These are phyloP conservation scores for Linyphia triangularis DNA, from an alignment of 2,888 invertebrate species.

Conservation along the genomic window DNA sequence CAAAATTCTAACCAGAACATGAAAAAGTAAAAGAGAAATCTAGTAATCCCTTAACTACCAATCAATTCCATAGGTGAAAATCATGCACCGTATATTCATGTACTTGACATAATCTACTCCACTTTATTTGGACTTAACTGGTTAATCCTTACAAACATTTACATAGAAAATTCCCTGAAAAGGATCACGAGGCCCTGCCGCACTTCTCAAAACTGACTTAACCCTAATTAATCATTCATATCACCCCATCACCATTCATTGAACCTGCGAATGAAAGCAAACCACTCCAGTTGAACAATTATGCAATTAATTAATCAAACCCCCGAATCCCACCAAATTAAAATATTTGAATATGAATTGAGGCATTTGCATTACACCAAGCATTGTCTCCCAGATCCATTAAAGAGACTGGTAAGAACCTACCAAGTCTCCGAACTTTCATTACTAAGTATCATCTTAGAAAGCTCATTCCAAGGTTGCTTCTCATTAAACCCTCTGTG, in stretches of 20 bases:
- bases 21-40: too few relatives aligned
- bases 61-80: too few relatives aligned
- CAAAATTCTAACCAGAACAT: too few relatives aligned
- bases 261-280: neutral
- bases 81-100: too few relatives aligned
- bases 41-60: too few relatives aligned
- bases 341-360: conserved; percentile 18
- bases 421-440: conserved; percentile 24
- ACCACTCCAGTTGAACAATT: neutral
- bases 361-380: conserved; percentile 12
- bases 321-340: conserved; percentile 4
- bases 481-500: conserved; percentile 25
- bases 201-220: too few relatives aligned
- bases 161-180: too few relatives aligned
- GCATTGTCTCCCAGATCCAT: neutral
- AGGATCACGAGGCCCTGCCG: too few relatives aligned
- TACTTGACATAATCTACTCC: too few relatives aligned
- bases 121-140: too few relatives aligned
- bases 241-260: neutral
- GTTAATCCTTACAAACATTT: too few relatives aligned
- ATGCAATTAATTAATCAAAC: conserved; percentile 7
- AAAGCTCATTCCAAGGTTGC: conserved; percentile 32
- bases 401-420: neutral
- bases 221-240: too few relatives aligned
- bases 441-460: conserved; percentile 20